Evolutionary conservation across 2,113 vertebrate genomes (phyloP), one percentile per base, ranked within the genome.

Genomic region (Eleginops maclovinus): DNA sequence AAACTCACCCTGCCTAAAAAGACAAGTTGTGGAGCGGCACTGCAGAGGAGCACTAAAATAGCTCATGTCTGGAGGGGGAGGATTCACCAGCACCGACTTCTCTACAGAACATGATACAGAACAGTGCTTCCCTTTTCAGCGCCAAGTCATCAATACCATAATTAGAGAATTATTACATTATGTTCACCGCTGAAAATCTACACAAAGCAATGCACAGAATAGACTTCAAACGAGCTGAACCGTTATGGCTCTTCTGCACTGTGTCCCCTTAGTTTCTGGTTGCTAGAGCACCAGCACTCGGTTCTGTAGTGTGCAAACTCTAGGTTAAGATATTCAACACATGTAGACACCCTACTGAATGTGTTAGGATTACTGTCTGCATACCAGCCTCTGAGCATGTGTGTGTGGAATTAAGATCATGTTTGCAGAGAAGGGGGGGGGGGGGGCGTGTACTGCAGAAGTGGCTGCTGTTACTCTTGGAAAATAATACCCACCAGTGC

Each of bases 41-140:
- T 83, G 89, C 79, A 83, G 83, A 81, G 56, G 44, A 78, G 31
- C 58, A 84, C 81, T 70, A 72, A 87, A 90, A 90, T 87, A 90
- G 86, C 74, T 85, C n/a, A 10, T 47, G 41, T 72, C 73, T 77
- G 53, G 72, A 63, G 85, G 73, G 76, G 68, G 61, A 31, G 4
- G 64, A 81, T 24, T 71, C 36, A 44, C 70, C 55, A 82, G 22
- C 58, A 68, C 56, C 54, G 19, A 41, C 43, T 75, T 36, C 31
- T 68, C 40, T 62, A 13, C n/a, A 58, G 62, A 73, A 49, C 43
- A 50, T 7, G 13, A 75, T 43, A 73, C 28, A 66, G 36, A 72
- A 51, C 61, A 50, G 28, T 49, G 41, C 41, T 70, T 50, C 15
- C n/a, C 51, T 65, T n/a, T 58, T 72, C 5, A 68, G 66, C 58